Evolutionary conservation across 53 echinoderm and acorn worm genomes (phyloP).

Genomic region (Hippasteria phrygiana): DNA sequence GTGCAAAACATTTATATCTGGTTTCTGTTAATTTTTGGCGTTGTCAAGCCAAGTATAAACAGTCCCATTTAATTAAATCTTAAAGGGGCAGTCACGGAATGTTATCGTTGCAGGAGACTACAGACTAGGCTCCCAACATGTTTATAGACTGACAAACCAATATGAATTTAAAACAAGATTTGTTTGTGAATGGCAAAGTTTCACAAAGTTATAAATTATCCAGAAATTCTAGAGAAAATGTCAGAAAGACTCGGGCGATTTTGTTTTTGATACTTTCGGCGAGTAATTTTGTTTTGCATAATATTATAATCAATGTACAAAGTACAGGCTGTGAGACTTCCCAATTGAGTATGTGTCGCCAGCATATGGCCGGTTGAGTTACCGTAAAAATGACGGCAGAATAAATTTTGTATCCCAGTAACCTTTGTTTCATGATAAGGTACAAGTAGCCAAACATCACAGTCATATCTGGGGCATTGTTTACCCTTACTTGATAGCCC

Average conservation of each 20-base stretch:
- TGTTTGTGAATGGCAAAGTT: too few relatives aligned
- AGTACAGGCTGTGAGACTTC: too few relatives aligned
- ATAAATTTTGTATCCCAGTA: constrained; percentile 11
- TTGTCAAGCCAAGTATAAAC: not conserved
- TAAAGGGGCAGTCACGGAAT: not conserved
- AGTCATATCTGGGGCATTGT: constrained; percentile 24
- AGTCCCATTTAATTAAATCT: constrained; percentile 10
- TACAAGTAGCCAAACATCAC: constrained; percentile 53
- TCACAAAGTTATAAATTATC: too few relatives aligned
- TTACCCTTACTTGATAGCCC: constrained; percentile 44
- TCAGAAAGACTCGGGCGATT: too few relatives aligned
- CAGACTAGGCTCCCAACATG: too few relatives aligned
- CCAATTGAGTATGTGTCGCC: too few relatives aligned
- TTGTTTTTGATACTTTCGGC: too few relatives aligned
- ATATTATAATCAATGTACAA: too few relatives aligned
- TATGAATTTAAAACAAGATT: too few relatives aligned
- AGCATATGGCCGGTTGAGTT: not conserved
- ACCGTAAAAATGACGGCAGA: not conserved
- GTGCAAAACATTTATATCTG: constrained; percentile 61
- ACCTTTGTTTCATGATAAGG: constrained; percentile 65
- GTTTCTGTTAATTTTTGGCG: constrained; percentile 31
- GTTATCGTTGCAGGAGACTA: not conserved
- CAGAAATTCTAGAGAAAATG: too few relatives aligned
- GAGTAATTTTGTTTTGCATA: too few relatives aligned
- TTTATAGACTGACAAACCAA: too few relatives aligned